These are phyloP conservation scores for Aphis gossypii DNA, from an alignment of 1,140 invertebrate genomes.

Conservation along the genomic window DNA sequence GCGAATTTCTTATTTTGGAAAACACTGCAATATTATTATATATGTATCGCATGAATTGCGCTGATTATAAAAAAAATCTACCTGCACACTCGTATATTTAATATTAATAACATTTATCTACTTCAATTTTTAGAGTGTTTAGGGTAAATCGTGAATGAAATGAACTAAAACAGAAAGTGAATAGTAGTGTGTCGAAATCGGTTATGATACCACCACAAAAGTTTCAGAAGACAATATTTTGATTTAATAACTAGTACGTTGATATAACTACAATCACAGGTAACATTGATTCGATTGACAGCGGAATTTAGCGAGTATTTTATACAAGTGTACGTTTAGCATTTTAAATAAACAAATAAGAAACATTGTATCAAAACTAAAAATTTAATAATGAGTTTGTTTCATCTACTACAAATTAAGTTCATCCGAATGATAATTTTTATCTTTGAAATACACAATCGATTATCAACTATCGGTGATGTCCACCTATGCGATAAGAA, in stretches of 20 bases:
- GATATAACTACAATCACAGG: background rate
- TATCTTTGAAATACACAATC: background rate
- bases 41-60: background rate
- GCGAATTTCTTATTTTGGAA: background rate
- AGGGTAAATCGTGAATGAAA: background rate
- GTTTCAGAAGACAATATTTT: background rate
- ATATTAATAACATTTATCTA: too few relatives aligned
- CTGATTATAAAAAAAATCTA: too few relatives aligned
- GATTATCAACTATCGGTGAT: background rate
- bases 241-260: background rate
- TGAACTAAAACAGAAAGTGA: background rate
- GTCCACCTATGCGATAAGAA: background rate
- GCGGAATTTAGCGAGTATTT: background rate
- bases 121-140: too few relatives aligned
- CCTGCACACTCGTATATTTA: too few relatives aligned
- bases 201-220: background rate
- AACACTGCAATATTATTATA: background rate
- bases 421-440: background rate
- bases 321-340: background rate
- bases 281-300: background rate
- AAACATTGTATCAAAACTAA: background rate
- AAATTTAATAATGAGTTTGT: background rate
- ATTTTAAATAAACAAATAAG: background rate
- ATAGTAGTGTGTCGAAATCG: background rate
- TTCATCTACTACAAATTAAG: background rate